Percentiles rank a stretch among this genome's conserved stretches.
Conservation (phyloP, 1,140 invertebrate species). For the Centruroides vittatus region DNA sequence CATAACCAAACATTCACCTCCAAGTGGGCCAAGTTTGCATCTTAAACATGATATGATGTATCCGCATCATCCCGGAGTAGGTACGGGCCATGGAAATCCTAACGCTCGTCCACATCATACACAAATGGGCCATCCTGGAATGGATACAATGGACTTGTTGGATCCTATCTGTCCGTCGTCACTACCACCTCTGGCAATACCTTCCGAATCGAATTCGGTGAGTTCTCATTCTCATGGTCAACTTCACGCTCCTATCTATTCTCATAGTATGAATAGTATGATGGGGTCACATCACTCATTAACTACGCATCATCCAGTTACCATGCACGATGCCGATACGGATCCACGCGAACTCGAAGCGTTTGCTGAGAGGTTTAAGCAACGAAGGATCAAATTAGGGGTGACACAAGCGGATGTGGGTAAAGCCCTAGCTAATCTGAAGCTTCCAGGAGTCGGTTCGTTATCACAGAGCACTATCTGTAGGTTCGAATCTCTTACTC, state of each 20-base stretch:
- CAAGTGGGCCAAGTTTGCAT: slow-evolving; percentile 29
- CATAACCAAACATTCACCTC: slow-evolving; percentile 61
- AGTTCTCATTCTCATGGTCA: slow-evolving; percentile 28
- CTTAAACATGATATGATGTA: slow-evolving; percentile 91
- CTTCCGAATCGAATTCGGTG: slow-evolving; percentile 24
- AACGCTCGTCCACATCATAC: slow-evolving; percentile 40
- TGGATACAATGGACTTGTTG: slow-evolving; percentile 81
- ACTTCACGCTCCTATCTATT: slow-evolving; percentile 21
- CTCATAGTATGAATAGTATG: slow-evolving; percentile 20
- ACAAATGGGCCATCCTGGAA: slow-evolving; percentile 77
- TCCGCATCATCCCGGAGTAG: slow-evolving; percentile 49
- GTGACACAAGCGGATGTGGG: slow-evolving; percentile 99
- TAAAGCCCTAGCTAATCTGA: slow-evolving; percentile 92
- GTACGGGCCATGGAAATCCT: slow-evolving; percentile 30
- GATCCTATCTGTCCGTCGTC: slow-evolving; percentile 54
- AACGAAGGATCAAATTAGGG: slow-evolving; percentile 89
- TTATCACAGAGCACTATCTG: slow-evolving; percentile 93
- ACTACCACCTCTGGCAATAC: slow-evolving; percentile 26
- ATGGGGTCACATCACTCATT: slow-evolving; percentile 15
- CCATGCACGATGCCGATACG: slow-evolving; percentile 45
- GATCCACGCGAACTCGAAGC: slow-evolving; percentile 94
- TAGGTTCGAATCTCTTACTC: slow-evolving; percentile 91
- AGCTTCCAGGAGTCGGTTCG: slow-evolving; percentile 93
- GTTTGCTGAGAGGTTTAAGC: slow-evolving; percentile 97
- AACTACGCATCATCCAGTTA: slow-evolving; percentile 17